Conservation (phyloP, 2,113 vertebrate genomes). For the Megaleporinus macrocephalus region DNA sequence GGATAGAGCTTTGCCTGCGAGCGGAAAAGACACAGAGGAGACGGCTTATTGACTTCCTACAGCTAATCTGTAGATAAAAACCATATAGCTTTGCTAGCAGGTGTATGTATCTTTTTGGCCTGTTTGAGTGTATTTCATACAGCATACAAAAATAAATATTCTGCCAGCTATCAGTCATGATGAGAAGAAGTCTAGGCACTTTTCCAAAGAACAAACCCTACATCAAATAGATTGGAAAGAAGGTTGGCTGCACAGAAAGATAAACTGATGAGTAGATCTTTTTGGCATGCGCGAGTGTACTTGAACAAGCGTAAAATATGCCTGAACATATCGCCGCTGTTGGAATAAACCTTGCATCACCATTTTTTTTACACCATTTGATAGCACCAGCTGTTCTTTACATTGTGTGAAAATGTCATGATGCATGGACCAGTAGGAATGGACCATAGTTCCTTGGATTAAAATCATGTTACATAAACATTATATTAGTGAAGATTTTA, state of each 20-base stretch:
- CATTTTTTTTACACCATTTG: background rate
- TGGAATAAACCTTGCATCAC: background rate
- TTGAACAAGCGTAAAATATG: background rate
- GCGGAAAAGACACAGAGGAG: conserved; percentile 1
- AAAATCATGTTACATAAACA: background rate
- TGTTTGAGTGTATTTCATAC: background rate
- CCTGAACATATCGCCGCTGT: background rate
- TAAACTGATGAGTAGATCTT: background rate
- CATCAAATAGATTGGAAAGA: background rate
- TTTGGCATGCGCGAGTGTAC: background rate
- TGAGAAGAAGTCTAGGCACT: background rate
- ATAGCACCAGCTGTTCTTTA: background rate
- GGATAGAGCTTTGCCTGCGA: conserved; percentile 90
- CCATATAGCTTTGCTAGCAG: background rate
- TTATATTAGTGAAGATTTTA: no score
- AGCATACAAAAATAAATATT: background rate
- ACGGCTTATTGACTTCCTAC: background rate
- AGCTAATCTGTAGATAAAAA: background rate
- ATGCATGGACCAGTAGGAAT: background rate
- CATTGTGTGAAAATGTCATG: background rate
- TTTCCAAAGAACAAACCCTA: background rate
- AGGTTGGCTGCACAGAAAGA: background rate
- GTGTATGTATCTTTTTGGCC: background rate
- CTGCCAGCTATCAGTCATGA: background rate
- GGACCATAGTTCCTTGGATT: background rate